phyloP scores from a whole-genome alignment of 2,797 vertebrate species.

The Xerus rutilus region DNA sequence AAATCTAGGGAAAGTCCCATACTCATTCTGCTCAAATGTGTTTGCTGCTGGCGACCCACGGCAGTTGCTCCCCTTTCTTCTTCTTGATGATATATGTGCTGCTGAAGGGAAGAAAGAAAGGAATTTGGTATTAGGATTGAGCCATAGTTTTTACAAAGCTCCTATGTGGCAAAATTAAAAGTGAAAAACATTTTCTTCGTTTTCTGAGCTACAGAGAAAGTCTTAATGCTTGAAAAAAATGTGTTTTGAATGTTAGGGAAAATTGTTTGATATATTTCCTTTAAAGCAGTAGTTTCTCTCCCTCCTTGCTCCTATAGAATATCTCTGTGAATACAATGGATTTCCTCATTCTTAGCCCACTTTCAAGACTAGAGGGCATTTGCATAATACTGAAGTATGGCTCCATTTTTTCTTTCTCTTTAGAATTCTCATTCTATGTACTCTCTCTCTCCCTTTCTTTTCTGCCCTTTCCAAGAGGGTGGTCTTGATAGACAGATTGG shows the following conservation, averaged over 20 bases:
- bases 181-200: background rate
- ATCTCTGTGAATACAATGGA: background rate
- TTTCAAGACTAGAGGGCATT: background rate
- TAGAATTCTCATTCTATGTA: background rate
- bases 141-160: background rate
- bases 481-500: background rate
- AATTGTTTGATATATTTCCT: background rate
- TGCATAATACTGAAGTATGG: background rate
- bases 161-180: background rate
- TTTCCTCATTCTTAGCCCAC: background rate
- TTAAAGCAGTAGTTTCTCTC: background rate
- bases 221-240: background rate
- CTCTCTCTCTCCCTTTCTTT: background rate
- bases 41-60: background rate
- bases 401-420: background rate
- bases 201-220: background rate
- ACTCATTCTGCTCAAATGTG: background rate
- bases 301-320: background rate
- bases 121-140: conserved; percentile 22
- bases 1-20: background rate
- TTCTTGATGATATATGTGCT: background rate
- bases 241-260: background rate
- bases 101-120: conserved; percentile 35
- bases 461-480: background rate
- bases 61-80: background rate